Conservation (phyloP, 2,888 invertebrate genomes). For the Graphium colonna region DNA sequence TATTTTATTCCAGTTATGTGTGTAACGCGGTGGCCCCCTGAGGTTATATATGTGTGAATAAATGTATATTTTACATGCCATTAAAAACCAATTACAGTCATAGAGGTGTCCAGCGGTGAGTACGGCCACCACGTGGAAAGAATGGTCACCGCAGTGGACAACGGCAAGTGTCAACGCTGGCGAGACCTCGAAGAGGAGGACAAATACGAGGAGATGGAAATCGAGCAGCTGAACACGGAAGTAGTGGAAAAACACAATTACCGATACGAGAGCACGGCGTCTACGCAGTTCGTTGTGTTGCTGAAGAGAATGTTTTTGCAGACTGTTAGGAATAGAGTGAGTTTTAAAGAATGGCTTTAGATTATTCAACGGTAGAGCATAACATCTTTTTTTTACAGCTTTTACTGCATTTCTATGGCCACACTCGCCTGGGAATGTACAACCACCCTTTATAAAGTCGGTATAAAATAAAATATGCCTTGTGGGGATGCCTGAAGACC, state of each 20-base stretch:
- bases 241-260: conserved; percentile 71
- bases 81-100: conserved; percentile 81
- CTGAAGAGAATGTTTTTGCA: conserved; percentile 86
- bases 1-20: no score
- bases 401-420: no score
- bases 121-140: conserved; percentile 86
- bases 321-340: conserved; percentile 85
- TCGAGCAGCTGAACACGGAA: conserved; percentile 65
- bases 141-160: conserved; percentile 85
- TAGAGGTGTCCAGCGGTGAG: conserved; percentile 90
- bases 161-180: conserved; percentile 82
- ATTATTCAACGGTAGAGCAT: no score
- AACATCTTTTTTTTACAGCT: no score
- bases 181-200: conserved; percentile 47
- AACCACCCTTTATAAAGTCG: no score
- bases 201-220: conserved; percentile 49
- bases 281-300: conserved; percentile 84
- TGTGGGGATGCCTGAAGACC: no score
- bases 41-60: no score
- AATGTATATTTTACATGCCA: no score
- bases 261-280: conserved; percentile 79
- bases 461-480: no score
- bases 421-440: no score
- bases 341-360: no score
- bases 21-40: no score